Base-by-base conservation (phyloP, 1,140 invertebrate genomes). In the Penaeus japonicus region DNA sequence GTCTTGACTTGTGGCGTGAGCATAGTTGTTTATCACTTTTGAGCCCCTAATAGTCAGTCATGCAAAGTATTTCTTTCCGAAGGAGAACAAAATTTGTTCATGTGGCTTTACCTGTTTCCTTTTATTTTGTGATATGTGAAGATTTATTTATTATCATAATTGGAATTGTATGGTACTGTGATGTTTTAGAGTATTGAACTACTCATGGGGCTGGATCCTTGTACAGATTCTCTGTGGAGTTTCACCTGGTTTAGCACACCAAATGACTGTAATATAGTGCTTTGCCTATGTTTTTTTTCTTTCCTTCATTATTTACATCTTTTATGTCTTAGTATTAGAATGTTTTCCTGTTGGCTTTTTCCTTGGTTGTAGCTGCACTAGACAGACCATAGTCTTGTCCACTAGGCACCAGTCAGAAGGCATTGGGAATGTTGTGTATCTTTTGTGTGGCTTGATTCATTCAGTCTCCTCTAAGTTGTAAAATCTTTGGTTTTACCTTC, bases 331-430 rank as follows among this genome's bases (percentile, higher is more conserved):
- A 47, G 47, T 47, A 24, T n/a, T 85, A 47, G 83, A 85, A 85
- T 85, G 83, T 75, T 84, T 39, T 73, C 62, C 20, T 27, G 47
- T 12, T 83, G 57, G 59, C 83, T 85, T 85, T 85, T 85, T 47
- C 47, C 15, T 85, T 85, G 65, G 65, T 85, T 85, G 65, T 85
- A 85, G 65, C 83, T 85, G 83, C 83, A 85, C 83, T 75, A 85
- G 39, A 85, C 70, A 18, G 62, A 70, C 15, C 24, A 24, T 35
- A 39, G 55, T 85, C 65, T 47, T 32, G 55, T 65, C 81, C 81
- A 83, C 81, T 39, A 62, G 81, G 81, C 81, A 83, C 81, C 55
- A 32, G 53, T 17, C 22, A 35, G 59, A 59, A 65, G 59, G 57
- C 30, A 55, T 59, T 39, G 24, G 4, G 39, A 24, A 65, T 30